These are phyloP conservation scores for Epinotia brunnichana DNA, from an alignment of 2,888 invertebrate species.

Conservation along the genomic window DNA sequence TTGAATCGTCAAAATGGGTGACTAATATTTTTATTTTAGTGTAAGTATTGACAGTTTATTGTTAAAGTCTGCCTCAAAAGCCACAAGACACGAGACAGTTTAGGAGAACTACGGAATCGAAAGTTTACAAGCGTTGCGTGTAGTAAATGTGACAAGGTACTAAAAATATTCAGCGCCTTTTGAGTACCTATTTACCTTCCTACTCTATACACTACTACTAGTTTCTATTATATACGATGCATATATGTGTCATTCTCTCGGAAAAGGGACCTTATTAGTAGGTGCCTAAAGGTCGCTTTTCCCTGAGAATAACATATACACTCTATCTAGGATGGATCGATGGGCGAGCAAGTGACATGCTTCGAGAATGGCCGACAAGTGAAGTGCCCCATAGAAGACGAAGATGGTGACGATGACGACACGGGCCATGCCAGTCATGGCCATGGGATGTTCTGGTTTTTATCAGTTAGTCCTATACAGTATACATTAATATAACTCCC, in stretches of 20 bases:
- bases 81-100: background rate
- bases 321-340: conserved; percentile 64
- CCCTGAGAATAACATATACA: background rate
- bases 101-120: background rate
- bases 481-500: background rate
- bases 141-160: background rate
- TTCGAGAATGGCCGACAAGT: conserved; percentile 61
- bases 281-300: background rate
- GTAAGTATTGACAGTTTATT: background rate
- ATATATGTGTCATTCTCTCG: background rate
- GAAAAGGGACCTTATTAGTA: background rate
- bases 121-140: no score
- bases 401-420: background rate
- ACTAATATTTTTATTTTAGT: no score
- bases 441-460: conserved; percentile 16
- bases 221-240: no score
- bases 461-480: conserved; percentile 1
- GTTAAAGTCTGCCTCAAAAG: no score
- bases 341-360: conserved; percentile 62
- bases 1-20: no score
- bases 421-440: background rate
- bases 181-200: no score
- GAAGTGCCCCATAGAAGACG: conserved; percentile 54
- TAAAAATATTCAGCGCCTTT: background rate
- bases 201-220: no score